A percentile compares a stretch with the other conserved stretches of the same genome.
Conservation (phyloP, 1,140 invertebrate genomes). For the Bicyclus anynana region DNA sequence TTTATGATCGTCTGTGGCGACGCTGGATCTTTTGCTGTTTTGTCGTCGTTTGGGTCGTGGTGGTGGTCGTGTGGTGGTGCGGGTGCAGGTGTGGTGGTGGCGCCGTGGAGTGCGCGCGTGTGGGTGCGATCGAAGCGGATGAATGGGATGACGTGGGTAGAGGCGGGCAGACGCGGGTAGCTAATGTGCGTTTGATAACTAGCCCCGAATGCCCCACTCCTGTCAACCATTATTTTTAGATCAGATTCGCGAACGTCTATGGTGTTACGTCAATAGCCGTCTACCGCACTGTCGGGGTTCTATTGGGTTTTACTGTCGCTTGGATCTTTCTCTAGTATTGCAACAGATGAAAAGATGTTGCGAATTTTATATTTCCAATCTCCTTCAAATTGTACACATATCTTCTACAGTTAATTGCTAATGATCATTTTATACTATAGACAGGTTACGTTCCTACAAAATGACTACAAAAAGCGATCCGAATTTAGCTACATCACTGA, state of each 20-base stretch:
- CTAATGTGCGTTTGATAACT: slow-evolving; percentile 64
- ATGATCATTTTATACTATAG: no score
- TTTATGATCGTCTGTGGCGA: slow-evolving; percentile 32
- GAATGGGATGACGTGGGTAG: slow-evolving; percentile 69
- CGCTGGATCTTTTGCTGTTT: slow-evolving; percentile 27
- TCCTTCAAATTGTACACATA: no score
- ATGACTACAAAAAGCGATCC: no score
- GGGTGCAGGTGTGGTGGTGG: slow-evolving; percentile 31
- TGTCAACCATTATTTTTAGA: slow-evolving; percentile 65
- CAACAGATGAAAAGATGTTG: no score
- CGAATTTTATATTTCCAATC: no score
- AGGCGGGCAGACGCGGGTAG: slow-evolving; percentile 25
- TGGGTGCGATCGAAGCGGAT: slow-evolving; percentile 64
- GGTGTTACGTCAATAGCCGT: slow-evolving; percentile 32
- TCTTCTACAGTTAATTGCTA: no score
- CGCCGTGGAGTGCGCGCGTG: slow-evolving; percentile 40
- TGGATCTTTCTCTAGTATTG: no score
- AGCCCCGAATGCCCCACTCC: slow-evolving; percentile 41
- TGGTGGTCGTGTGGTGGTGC: slow-evolving; percentile 17
- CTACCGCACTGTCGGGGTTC: neutral
- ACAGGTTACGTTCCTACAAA: no score
- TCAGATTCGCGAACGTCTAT: slow-evolving; percentile 25
- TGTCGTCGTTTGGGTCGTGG: slow-evolving; percentile 21
- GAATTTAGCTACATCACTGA: no score
- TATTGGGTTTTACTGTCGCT: no score